These are phyloP conservation scores for Muscicapa striata DNA, from an alignment of 2,797 vertebrate genomes.

Conservation along the genomic window DNA sequence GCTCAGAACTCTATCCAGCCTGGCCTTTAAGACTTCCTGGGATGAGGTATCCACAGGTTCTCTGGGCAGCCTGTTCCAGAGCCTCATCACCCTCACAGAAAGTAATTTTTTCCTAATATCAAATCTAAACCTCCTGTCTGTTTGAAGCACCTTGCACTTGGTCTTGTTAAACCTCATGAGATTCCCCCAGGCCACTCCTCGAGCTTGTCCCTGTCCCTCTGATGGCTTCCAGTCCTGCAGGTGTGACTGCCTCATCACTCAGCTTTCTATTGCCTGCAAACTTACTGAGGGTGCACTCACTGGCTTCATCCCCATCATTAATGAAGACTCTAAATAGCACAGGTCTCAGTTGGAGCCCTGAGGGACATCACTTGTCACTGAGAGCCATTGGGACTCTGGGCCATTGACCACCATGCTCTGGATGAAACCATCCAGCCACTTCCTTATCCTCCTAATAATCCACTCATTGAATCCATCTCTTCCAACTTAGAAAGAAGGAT, in stretches of 20 bases:
- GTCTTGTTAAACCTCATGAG: neutral
- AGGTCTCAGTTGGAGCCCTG: fast-evolving
- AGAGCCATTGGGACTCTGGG: no score
- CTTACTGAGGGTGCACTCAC: neutral
- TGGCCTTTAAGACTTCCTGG: neutral
- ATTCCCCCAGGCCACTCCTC: neutral
- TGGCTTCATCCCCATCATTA: neutral
- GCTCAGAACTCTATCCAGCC: neutral
- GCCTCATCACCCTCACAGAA: neutral
- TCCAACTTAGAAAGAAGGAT: neutral
- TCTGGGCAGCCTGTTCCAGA: neutral
- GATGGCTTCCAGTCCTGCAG: neutral
- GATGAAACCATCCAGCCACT: neutral
- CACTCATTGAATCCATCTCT: neutral
- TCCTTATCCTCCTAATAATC: neutral
- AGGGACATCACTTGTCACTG: neutral
- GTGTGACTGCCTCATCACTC: neutral
- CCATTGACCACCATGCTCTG: neutral
- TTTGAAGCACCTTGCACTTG: neutral
- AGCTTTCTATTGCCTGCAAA: neutral
- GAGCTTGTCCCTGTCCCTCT: neutral
- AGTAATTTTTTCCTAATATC: neutral
- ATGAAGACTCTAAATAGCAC: neutral
- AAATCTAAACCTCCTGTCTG: neutral
- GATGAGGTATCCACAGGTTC: neutral